Conservation (phyloP, 2,888 invertebrate species). For the Hemithea aestivaria region DNA sequence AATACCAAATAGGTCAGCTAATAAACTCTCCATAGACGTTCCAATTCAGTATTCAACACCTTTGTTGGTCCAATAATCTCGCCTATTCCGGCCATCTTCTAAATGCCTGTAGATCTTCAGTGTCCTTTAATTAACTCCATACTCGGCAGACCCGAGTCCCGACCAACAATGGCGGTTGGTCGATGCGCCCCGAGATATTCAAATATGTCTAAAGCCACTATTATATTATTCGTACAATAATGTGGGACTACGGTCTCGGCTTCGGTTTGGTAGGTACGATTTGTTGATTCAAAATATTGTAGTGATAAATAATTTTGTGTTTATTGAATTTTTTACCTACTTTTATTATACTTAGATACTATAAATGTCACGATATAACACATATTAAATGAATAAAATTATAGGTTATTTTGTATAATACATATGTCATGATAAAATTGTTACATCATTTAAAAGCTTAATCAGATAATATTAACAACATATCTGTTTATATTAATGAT, state of each 20-base stretch:
- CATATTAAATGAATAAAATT: too few species aligned
- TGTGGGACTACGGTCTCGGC: constrained; percentile 19
- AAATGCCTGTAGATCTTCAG: constrained; percentile 70
- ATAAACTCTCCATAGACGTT: constrained; percentile 24
- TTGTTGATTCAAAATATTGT: constrained; percentile 13
- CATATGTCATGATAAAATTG: too few species aligned
- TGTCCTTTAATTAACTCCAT: constrained; percentile 77
- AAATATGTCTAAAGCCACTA: constrained; percentile 74
- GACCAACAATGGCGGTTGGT: constrained; percentile 64
- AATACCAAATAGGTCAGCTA: constrained; percentile 13
- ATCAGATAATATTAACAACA: too few species aligned
- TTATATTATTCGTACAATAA: constrained; percentile 65
- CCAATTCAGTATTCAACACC: constrained; percentile 39
- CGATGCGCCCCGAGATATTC: constrained; percentile 76
- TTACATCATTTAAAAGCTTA: too few species aligned
- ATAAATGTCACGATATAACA: too few species aligned
- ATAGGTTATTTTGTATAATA: too few species aligned
- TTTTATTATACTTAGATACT: constrained; percentile 21
- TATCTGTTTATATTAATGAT: too few species aligned
- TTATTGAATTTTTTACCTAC: too few species aligned
- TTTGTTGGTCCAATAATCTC: constrained; percentile 37
- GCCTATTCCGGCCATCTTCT: constrained; percentile 50
- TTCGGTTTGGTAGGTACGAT: constrained; percentile 22
- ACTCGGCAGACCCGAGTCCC: constrained; percentile 44
- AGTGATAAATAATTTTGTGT: too few species aligned